Conservation (phyloP, 2,113 vertebrate genomes). For the Tupaia tana region DNA sequence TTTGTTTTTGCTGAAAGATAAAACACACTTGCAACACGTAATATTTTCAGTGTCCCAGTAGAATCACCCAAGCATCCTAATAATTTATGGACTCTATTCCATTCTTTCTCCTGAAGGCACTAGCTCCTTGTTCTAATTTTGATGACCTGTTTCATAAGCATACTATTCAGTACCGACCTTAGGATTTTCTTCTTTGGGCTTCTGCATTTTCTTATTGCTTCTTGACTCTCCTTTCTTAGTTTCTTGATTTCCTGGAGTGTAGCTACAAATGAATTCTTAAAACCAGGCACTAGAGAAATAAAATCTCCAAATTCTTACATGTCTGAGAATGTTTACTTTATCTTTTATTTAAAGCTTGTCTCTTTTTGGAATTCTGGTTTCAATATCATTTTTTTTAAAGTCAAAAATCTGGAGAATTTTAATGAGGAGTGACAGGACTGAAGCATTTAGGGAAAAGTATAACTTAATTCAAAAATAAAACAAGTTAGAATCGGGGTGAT, state of each 20-base stretch:
- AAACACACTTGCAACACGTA: neutral
- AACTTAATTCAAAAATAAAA: neutral
- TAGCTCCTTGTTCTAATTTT: neutral
- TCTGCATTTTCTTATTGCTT: neutral
- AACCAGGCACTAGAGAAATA: neutral
- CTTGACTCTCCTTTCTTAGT: neutral
- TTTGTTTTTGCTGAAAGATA: neutral
- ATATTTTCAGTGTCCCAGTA: neutral
- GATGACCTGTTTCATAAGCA: neutral
- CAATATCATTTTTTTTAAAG: neutral
- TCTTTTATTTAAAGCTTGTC: neutral
- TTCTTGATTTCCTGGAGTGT: neutral
- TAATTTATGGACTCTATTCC: neutral
- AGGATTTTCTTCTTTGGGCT: neutral
- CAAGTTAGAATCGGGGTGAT: neutral
- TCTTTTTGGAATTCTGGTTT: slow-evolving; percentile 10
- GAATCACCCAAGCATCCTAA: neutral
- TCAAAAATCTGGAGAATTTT: neutral
- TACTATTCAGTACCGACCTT: neutral
- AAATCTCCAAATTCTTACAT: neutral
- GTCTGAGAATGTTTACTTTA: slow-evolving; percentile 20
- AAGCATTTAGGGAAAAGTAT: neutral
- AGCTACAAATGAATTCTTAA: slow-evolving; percentile 11
- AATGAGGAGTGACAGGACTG: neutral
- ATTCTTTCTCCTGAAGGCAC: neutral